These are phyloP conservation scores for Drosophila imparisetae DNA, from an alignment of 2,888 invertebrate species.

Conservation along the genomic window DNA sequence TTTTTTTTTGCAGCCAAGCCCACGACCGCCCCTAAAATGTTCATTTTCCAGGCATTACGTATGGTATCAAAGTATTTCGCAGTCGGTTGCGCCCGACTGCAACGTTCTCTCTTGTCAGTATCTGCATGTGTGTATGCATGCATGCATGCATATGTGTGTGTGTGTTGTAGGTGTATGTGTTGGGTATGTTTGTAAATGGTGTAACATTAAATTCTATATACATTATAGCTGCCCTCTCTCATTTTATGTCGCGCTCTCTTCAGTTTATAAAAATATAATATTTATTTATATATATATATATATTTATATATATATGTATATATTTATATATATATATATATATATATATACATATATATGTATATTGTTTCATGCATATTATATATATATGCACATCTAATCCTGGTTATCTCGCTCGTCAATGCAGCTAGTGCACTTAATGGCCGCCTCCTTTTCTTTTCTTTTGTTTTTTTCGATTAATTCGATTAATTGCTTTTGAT, in stretches of 20 bases:
- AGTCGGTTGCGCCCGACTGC: no score
- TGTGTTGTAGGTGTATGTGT: slow-evolving; percentile 6
- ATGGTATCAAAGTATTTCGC: no score
- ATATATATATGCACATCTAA: slow-evolving; percentile 10
- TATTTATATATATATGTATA: neutral
- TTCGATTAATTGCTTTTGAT: slow-evolving; percentile 20
- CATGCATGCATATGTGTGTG: neutral
- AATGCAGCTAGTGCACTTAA: slow-evolving; percentile 34
- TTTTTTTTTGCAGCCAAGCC: no score
- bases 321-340: neutral
- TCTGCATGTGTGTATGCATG: neutral
- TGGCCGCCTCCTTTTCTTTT: slow-evolving; percentile 1
- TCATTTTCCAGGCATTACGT: no score
- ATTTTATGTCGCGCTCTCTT: neutral
- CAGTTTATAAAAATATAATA: slow-evolving; percentile 46
- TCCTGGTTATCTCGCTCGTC: slow-evolving; percentile 31
- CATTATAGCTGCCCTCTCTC: slow-evolving; percentile 25
- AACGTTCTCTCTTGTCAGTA: neutral
- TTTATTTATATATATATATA: slow-evolving; percentile 3
- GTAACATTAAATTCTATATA: slow-evolving; percentile 45
- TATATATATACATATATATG: neutral
- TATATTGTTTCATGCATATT: neutral
- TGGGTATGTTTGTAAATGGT: slow-evolving; percentile 3
- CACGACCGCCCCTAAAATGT: no score
- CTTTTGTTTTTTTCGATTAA: slow-evolving; percentile 2